Base-by-base conservation (phyloP, 2,113 vertebrate species). In the Melospiza melodia region DNA sequence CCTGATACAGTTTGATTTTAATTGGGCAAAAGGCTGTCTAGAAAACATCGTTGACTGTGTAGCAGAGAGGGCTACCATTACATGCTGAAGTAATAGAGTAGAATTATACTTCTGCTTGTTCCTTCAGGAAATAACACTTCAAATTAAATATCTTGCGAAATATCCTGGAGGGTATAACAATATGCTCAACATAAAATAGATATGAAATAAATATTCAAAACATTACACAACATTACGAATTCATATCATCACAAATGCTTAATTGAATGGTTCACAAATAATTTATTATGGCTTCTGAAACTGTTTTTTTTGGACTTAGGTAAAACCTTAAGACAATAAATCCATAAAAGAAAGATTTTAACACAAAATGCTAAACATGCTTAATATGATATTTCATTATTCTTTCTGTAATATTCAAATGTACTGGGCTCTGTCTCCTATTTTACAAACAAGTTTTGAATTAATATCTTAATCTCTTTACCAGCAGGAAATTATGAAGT, bases 121-220 rank as follows among this genome's bases (percentile, higher is more conserved):
- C 71, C 77, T 87, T 81, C 88, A 93, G 77, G 78, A 95, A 92
- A 91, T 74, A 90, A 82, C 55, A 57, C 69, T 96, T 91, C 69
- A 94, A 87, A 87, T 87, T 28, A 79, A 92, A 91, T 82, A 35
- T 79, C 63, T 90, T 94, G 76, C 24, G 75, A 87, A 87, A 61
- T 88, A 22, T 94, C 67, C 72, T 71, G 49, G 48, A 79, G 74
- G 51, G 25, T 67, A 58, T 89, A 91, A 89, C 58, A 90, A 82
- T 84, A 90, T 86, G 52, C 28, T 85, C 33, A 75, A 73, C 77
- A 73, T 58, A 76, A 81, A 96, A 85, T 7, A 85, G 65, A 94
- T 35, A 68, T 5, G 30, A n/a, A 94, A 86, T 66, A 89, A 85
- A 94, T 87, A 92, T 59, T 93, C 84, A 89, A 82, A 88, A 87